These are phyloP conservation scores for Cylloceria caligata DNA, from an alignment of 2,888 invertebrate genomes.

Conservation along the genomic window DNA sequence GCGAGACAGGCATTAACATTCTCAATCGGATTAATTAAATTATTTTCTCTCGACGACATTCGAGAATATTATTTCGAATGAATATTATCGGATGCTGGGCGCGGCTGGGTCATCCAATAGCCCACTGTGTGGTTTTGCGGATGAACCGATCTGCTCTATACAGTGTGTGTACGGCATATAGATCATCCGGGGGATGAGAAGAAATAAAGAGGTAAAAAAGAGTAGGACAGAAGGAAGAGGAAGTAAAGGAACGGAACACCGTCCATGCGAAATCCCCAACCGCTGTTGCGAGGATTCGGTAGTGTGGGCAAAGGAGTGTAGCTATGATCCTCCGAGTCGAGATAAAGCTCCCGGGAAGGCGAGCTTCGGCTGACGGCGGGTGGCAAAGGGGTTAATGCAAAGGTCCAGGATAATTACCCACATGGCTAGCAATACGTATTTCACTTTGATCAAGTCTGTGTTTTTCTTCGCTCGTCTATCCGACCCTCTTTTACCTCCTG, in stretches of 20 bases:
- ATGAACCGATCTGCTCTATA: constrained; percentile 15
- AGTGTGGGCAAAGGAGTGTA: constrained; percentile 62
- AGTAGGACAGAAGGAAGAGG: constrained; percentile 57
- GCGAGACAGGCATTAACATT: constrained; percentile 80
- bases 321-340: constrained; percentile 59
- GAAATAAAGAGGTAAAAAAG: constrained; percentile 55
- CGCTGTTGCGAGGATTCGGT: constrained; percentile 68
- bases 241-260: constrained; percentile 60
- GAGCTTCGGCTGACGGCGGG: constrained; percentile 59
- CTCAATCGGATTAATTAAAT: constrained; percentile 84
- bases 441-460: constrained; percentile 84
- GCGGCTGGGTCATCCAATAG: constrained; percentile 22
- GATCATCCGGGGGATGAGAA: constrained; percentile 54
- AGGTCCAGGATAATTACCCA: constrained; percentile 84
- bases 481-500: constrained; percentile 70
- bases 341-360: constrained; percentile 58
- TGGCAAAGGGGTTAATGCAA: constrained; percentile 81
- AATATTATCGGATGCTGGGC: constrained; percentile 55
- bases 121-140: not conserved
- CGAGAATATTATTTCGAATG: constrained; percentile 42
- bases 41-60: constrained; percentile 71
- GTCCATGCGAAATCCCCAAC: constrained; percentile 52
- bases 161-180: constrained; percentile 4
- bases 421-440: constrained; percentile 84
- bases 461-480: constrained; percentile 84